A percentile compares a stretch with the other conserved stretches of the same genome.
phyloP scores from a whole-genome alignment of 2,797 vertebrate genomes.

The Phalanger gymnotis region DNA sequence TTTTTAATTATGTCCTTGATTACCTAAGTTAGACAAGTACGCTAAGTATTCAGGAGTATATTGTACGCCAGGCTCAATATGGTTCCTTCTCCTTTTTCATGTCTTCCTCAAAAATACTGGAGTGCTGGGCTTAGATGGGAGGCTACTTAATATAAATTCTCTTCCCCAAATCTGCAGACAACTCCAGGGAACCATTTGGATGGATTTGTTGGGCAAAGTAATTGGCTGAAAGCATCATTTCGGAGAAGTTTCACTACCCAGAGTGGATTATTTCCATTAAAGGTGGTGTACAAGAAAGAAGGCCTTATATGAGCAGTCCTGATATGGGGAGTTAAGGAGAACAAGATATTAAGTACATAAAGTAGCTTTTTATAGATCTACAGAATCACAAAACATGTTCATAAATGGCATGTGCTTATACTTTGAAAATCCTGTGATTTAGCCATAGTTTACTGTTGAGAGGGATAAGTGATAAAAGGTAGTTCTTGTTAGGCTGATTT shows the following conservation, averaged over 20 bases:
- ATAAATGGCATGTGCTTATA: conserved; percentile 45
- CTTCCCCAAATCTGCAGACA: background rate
- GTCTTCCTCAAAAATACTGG: background rate
- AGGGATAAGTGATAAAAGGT: conserved; percentile 5
- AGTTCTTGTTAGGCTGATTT: conserved; percentile 42
- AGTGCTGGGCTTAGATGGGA: background rate
- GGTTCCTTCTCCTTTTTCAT: background rate
- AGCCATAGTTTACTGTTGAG: background rate
- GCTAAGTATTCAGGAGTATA: background rate
- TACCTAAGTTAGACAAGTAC: background rate
- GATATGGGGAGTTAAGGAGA: conserved; percentile 55
- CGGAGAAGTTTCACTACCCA: conserved; percentile 17
- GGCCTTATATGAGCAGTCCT: conserved; percentile 47
- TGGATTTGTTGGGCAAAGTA: background rate
- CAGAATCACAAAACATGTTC: conserved; percentile 35
- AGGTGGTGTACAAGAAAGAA: conserved; percentile 54
- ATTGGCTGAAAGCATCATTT: conserved; percentile 14
- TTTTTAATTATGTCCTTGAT: background rate
- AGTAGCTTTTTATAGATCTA: conserved; percentile 38
- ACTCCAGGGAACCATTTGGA: background rate
- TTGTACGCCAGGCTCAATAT: background rate
- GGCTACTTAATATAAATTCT: background rate
- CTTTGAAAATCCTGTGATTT: background rate
- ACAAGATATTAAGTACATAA: conserved; percentile 38
- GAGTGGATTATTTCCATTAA: conserved; percentile 56